Percentiles rank a stretch among this genome's conserved stretches.
Conservation (phyloP, 2,113 vertebrate genomes). For the Rynchops niger region DNA sequence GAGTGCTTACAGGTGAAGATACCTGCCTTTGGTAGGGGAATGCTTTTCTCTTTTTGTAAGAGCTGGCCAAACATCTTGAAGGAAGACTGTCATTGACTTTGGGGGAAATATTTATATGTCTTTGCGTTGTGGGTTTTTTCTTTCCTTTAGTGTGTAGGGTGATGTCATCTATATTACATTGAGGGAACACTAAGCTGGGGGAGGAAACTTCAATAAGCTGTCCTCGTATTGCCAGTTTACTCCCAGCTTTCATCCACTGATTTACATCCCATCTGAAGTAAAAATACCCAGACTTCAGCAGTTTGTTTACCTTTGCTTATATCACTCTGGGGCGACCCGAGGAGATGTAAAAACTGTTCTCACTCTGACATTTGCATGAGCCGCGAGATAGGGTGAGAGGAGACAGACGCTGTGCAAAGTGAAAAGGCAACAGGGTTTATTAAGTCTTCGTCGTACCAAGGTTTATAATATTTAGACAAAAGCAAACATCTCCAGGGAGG, state of each 20-base stretch:
- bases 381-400: background rate
- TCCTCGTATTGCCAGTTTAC: conserved; percentile 39
- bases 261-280: conserved; percentile 39
- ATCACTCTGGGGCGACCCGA: background rate
- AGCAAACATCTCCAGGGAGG: conserved; percentile 31
- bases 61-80: background rate
- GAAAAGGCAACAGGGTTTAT: conserved; percentile 45
- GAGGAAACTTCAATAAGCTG: conserved; percentile 22
- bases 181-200: background rate
- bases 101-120: background rate
- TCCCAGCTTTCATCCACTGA: conserved; percentile 38
- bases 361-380: conserved; percentile 33
- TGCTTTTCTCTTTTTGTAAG: background rate
- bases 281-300: conserved; percentile 43
- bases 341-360: conserved; percentile 41
- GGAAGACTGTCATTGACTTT: background rate
- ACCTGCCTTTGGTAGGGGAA: background rate
- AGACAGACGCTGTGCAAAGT: background rate
- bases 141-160: background rate
- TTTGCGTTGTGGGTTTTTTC: background rate
- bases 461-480: conserved; percentile 47
- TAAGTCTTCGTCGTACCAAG: background rate
- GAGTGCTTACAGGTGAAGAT: background rate
- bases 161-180: background rate
- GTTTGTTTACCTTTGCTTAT: conserved; percentile 55